Conservation (phyloP, 2,888 invertebrate genomes). For the Lissocephala sabroskyi region DNA sequence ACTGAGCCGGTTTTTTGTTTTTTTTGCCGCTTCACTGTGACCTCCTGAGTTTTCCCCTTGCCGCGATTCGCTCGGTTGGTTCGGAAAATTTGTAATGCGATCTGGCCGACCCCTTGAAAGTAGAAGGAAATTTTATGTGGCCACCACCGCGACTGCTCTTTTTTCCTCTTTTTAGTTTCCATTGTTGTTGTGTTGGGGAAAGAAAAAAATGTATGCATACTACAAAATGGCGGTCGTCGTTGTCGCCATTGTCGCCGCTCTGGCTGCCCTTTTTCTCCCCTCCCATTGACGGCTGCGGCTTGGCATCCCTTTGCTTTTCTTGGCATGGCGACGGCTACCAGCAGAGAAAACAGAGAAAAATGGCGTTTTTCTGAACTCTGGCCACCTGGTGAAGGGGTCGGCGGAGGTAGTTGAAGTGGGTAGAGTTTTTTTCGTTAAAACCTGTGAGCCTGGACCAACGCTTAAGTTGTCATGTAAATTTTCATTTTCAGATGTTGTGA, state of each 20-base stretch:
- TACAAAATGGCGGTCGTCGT: slow-evolving; percentile 40
- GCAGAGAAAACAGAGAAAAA: slow-evolving; percentile 9
- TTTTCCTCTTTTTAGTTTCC: too few species aligned
- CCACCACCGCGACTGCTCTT: slow-evolving; percentile 32
- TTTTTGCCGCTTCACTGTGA: slow-evolving; percentile 3
- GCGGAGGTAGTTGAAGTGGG: background rate
- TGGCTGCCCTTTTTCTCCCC: slow-evolving; percentile 30
- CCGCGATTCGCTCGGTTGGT: slow-evolving; percentile 8
- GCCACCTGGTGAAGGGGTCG: background rate
- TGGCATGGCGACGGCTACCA: slow-evolving; percentile 25
- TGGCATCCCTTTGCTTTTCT: too few species aligned
- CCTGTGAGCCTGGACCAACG: slow-evolving; percentile 16
- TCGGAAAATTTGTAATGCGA: slow-evolving; percentile 8
- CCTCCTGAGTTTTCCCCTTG: background rate
- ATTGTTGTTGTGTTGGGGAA: slow-evolving; percentile 16
- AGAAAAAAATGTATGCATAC: slow-evolving; percentile 49
- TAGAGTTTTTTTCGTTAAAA: too few species aligned
- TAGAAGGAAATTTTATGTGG: slow-evolving; percentile 50
- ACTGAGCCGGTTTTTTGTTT: background rate
- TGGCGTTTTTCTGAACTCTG: background rate
- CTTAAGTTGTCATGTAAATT: slow-evolving; percentile 59
- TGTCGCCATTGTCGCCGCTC: slow-evolving; percentile 39
- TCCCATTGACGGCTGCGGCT: too few species aligned
- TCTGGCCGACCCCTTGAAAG: slow-evolving; percentile 26
- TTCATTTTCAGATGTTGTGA: slow-evolving; percentile 59